phyloP scores from a whole-genome alignment of 2,888 invertebrate genomes.

The Scaptomyza tumidula region DNA sequence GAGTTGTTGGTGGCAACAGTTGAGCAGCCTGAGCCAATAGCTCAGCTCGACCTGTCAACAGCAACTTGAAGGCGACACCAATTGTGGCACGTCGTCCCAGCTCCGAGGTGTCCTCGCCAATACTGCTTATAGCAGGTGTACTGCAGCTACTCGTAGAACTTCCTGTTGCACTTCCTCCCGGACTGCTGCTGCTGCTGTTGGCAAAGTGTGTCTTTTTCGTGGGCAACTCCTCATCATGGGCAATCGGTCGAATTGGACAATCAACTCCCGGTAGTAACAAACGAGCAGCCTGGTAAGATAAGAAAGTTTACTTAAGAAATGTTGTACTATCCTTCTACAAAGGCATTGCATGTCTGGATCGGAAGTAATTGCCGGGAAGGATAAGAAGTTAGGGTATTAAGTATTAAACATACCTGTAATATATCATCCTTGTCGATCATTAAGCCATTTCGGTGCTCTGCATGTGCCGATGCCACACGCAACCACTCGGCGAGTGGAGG shows the following conservation, averaged over 20 bases:
- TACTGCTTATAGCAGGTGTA: constrained; percentile 55
- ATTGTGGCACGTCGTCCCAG: constrained; percentile 88
- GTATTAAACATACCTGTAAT: constrained; percentile 87
- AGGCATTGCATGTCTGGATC: too few species aligned
- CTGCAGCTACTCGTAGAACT: constrained; percentile 57
- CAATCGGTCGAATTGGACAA: constrained; percentile 92
- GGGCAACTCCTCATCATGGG: constrained; percentile 86
- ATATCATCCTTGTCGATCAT: constrained; percentile 94
- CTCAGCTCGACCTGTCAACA: constrained; percentile 92
- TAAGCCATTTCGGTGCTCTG: constrained; percentile 91
- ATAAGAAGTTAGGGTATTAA: background rate
- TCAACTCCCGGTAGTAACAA: constrained; percentile 94
- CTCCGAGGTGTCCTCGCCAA: constrained; percentile 84
- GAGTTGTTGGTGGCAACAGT: constrained; percentile 89
- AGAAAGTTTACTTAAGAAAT: too few species aligned
- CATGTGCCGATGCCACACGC: constrained; percentile 92
- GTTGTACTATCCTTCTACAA: too few species aligned
- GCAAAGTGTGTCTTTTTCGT: constrained; percentile 80
- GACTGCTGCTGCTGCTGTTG: constrained; percentile 7
- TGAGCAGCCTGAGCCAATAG: constrained; percentile 91
- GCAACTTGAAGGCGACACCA: constrained; percentile 91
- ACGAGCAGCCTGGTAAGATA: constrained; percentile 86
- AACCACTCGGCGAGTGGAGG: constrained; percentile 97
- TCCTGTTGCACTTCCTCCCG: constrained; percentile 49
- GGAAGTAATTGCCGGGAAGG: background rate